Percentiles rank a stretch among this genome's conserved stretches.
phyloP scores from a whole-genome alignment of 2,113 vertebrate genomes.

The Callithrix jacchus region DNA sequence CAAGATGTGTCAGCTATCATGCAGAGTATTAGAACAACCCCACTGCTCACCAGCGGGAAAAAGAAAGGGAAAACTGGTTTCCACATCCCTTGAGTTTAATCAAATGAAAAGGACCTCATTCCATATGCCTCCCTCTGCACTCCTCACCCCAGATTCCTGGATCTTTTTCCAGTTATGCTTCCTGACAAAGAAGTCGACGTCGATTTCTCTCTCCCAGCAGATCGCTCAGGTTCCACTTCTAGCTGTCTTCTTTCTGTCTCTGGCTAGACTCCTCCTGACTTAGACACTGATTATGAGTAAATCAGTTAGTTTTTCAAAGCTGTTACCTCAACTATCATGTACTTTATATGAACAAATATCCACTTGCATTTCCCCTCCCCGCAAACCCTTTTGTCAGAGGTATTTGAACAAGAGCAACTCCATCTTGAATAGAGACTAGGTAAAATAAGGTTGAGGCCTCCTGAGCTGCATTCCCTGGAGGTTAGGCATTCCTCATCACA shows the following conservation, averaged over 20 bases:
- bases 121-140: accelerated
- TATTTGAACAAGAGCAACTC: no score
- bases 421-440: no score
- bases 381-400: neutral
- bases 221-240: neutral
- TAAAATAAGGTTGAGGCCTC: no score
- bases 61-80: no score
- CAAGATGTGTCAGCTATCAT: neutral
- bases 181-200: neutral
- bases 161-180: neutral
- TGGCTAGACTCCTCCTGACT: neutral
- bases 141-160: neutral
- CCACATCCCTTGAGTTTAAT: neutral
- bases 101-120: neutral
- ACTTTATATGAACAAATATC: neutral
- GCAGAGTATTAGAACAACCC: neutral
- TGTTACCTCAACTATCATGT: neutral
- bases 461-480: no score
- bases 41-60: neutral
- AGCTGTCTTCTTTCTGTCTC: neutral
- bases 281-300: neutral
- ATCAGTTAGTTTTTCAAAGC: neutral
- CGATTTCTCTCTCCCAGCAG: neutral
- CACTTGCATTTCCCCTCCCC: neutral
- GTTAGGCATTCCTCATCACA: no score